These are phyloP conservation scores for Tachuris rubrigastra DNA, from an alignment of 2,113 vertebrate genomes.

Conservation along the genomic window DNA sequence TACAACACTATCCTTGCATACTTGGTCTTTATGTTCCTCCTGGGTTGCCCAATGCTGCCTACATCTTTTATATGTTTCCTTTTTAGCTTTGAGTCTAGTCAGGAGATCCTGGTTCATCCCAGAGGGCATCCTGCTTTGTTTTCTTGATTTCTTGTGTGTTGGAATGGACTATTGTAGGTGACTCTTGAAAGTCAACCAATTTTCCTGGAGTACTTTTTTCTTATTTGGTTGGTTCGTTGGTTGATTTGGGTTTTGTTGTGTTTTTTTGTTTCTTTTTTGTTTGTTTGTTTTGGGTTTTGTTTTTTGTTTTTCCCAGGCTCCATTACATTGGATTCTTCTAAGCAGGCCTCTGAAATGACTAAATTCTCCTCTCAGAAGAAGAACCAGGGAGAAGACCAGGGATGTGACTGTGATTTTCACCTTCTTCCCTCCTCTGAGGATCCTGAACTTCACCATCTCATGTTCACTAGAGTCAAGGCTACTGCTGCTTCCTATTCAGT, in stretches of 20 bases:
- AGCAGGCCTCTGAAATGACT: neutral
- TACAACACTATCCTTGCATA: neutral
- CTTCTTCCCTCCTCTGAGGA: neutral
- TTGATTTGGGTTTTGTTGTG: neutral
- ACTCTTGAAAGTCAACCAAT: neutral
- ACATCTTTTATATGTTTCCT: neutral
- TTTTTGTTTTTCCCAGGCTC: rapidly evolving
- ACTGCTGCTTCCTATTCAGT: neutral
- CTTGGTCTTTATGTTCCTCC: neutral
- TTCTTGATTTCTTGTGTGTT: neutral
- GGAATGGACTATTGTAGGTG: neutral
- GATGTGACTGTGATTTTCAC: neutral
- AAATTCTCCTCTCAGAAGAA: neutral
- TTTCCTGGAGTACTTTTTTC: neutral
- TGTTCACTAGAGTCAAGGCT: neutral
- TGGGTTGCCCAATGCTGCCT: neutral
- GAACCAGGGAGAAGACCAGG: neutral
- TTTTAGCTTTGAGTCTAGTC: neutral
- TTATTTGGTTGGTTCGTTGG: neutral
- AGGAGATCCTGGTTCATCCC: neutral
- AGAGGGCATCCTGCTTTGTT: neutral
- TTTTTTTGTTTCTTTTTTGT: too few species aligned
- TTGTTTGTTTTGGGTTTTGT: too few species aligned
- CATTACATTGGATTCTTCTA: neutral
- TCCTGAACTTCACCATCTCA: neutral